Conservation (phyloP, 2,797 vertebrate genomes). For the Amazonetta brasiliensis region DNA sequence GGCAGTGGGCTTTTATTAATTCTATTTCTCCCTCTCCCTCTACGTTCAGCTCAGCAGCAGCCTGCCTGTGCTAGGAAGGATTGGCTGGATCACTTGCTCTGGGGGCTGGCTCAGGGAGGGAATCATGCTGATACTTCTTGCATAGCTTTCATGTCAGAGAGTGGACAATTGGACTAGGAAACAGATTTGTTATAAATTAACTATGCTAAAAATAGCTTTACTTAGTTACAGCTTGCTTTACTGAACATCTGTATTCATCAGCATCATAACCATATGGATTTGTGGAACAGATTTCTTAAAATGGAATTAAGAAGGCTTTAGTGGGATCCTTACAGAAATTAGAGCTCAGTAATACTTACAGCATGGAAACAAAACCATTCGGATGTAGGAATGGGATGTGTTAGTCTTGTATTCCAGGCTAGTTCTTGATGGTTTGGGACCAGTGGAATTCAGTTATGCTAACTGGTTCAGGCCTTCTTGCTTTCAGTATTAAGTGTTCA, state of each 20-base stretch:
- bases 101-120: neutral
- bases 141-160: neutral
- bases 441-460: neutral
- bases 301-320: neutral
- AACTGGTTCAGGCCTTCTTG: neutral
- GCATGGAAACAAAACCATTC: accelerated
- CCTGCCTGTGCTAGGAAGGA: neutral
- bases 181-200: neutral
- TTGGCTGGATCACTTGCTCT: too few species aligned
- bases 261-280: neutral
- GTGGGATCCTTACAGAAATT: neutral
- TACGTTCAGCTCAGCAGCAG: neutral
- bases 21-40: neutral
- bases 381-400: neutral
- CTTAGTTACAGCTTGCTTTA: neutral
- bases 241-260: neutral
- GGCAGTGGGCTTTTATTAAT: neutral
- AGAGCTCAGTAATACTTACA: neutral
- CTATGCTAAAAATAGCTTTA: neutral
- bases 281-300: neutral
- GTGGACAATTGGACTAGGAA: neutral
- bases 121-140: neutral
- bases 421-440: neutral
- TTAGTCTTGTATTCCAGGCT: neutral
- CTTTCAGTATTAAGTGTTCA: neutral